Conservation (phyloP, 2,797 vertebrate genomes). For the Sebastes miniatus region DNA sequence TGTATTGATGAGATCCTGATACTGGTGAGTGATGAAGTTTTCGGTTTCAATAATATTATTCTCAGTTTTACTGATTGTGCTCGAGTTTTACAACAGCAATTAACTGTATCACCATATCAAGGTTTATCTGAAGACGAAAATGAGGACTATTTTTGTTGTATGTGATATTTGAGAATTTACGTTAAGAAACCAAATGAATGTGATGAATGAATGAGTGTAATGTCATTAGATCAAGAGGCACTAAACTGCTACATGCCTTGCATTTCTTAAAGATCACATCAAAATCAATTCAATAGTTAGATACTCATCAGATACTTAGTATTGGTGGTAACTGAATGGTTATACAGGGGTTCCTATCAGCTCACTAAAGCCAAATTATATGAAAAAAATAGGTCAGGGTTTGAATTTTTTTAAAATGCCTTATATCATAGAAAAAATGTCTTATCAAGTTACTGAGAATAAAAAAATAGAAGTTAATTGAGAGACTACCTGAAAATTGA, state of each 20-base stretch:
- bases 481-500: neutral
- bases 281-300: neutral
- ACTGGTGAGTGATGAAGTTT: conserved; percentile 49
- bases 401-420: neutral
- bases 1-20: neutral
- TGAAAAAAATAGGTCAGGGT: neutral
- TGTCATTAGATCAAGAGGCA: neutral
- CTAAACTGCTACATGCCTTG: neutral
- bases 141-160: neutral
- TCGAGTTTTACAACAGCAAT: neutral
- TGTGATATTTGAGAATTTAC: neutral
- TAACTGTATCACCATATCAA: neutral
- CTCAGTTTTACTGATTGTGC: neutral
- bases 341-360: neutral
- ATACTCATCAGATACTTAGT: neutral
- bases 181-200: neutral
- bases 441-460: neutral
- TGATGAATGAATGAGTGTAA: neutral
- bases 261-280: neutral
- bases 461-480: neutral
- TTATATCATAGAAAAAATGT: neutral
- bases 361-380: neutral
- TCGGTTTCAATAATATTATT: conserved; percentile 2
- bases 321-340: neutral
- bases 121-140: neutral